Conservation (phyloP, 2,113 vertebrate species). For the Halichoerus grypus region DNA sequence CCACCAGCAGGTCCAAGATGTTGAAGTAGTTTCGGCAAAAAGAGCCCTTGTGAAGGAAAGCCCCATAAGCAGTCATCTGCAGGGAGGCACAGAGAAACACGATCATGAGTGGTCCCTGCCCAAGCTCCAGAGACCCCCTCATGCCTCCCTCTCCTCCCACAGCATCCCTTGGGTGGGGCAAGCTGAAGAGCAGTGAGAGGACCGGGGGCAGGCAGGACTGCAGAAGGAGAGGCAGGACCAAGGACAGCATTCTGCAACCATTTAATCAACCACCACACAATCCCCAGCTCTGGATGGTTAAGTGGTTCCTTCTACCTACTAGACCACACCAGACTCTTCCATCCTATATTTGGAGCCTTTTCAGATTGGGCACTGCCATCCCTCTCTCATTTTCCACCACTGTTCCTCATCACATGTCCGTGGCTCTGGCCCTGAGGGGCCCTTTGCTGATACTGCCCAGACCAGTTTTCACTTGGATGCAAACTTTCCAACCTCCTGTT, state of each 20-base stretch:
- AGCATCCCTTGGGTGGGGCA: background rate
- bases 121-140: slow-evolving; percentile 31
- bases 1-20: slow-evolving; percentile 98
- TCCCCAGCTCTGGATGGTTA: background rate
- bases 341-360: background rate
- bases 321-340: background rate
- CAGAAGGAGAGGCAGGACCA: background rate
- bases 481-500: background rate
- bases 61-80: slow-evolving; percentile 99
- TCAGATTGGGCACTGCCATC: background rate
- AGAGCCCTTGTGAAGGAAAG: slow-evolving; percentile 98
- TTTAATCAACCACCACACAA: background rate
- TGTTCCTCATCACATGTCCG: background rate
- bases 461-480: background rate
- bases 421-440: too few relatives aligned
- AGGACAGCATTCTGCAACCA: background rate
- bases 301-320: background rate
- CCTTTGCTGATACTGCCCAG: too few relatives aligned
- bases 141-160: background rate
- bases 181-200: background rate
- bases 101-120: slow-evolving; percentile 71
- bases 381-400: background rate
- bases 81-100: slow-evolving; percentile 77
- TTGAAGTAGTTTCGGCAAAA: slow-evolving; percentile 99
- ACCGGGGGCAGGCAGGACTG: background rate